A percentile compares a stretch with the other conserved stretches of the same genome.
Evolutionary conservation across 2,797 vertebrate genomes (phyloP).

Genomic region (Anableps anableps): DNA sequence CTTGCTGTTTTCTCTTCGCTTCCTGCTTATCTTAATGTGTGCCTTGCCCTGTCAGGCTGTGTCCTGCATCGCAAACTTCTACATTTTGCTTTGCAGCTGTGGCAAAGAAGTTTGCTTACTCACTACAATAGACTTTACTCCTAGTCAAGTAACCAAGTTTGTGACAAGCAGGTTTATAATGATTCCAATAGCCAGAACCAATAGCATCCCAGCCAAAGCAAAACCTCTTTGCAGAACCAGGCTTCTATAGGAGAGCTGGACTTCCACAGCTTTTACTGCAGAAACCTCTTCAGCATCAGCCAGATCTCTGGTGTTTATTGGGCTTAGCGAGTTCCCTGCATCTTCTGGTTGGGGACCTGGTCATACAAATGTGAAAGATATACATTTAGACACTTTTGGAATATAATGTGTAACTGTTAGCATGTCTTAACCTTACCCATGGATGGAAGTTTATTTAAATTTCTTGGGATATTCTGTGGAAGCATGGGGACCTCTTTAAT

Average conservation of each 20-base stretch:
- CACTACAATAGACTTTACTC: not conserved
- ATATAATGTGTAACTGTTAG: not conserved
- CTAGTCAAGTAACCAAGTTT: constrained; percentile 50
- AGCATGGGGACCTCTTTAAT: too few species aligned
- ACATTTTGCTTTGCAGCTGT: constrained; percentile 4
- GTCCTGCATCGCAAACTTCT: constrained; percentile 6
- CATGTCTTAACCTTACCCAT: not conserved
- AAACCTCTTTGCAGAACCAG: constrained; percentile 73
- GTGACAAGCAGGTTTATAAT: constrained; percentile 67
- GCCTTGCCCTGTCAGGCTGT: not conserved
- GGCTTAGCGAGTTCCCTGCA: not conserved
- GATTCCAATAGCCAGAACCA: constrained; percentile 80
- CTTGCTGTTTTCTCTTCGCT: not conserved
- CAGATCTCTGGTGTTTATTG: constrained; percentile 28
- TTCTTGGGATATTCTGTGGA: not conserved
- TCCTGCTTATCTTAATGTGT: constrained; percentile 5
- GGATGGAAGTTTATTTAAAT: not conserved
- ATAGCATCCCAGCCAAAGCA: constrained; percentile 70
- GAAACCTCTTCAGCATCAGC: constrained; percentile 6
- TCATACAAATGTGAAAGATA: constrained; percentile 25
- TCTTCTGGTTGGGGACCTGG: constrained; percentile 28
- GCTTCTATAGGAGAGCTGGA: constrained; percentile 25
- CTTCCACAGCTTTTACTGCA: not conserved
- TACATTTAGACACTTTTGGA: not conserved
- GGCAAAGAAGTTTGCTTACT: not conserved